A percentile compares a stretch with the other conserved stretches of the same genome.
Evolutionary conservation across 2,113 vertebrate genomes (phyloP).

Genomic region (Anoplopoma fimbria): DNA sequence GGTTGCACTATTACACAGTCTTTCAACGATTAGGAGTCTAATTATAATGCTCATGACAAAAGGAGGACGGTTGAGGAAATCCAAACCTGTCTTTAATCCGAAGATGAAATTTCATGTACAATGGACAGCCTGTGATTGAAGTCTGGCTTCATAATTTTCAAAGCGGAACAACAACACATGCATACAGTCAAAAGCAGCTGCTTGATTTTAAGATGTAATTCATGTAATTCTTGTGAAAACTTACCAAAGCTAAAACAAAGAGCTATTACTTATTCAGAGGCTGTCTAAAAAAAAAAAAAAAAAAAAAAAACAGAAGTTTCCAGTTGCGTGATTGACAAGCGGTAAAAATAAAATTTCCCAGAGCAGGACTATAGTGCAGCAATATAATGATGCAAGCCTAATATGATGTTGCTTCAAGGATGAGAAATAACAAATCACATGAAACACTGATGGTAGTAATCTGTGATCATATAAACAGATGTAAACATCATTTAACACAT

Average conservation of each 20-base stretch:
- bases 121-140: conserved; percentile 80
- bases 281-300: conserved; percentile 10
- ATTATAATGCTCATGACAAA: conserved; percentile 79
- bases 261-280: conserved; percentile 54
- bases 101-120: conserved; percentile 75
- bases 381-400: conserved; percentile 38
- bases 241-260: conserved; percentile 66
- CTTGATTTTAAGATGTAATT: conserved; percentile 76
- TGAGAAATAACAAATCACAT: conserved; percentile 23
- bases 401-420: conserved; percentile 39
- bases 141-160: conserved; percentile 76
- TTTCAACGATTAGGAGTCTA: conserved; percentile 69
- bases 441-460: conserved; percentile 16
- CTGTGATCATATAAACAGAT: conserved; percentile 54
- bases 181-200: conserved; percentile 79
- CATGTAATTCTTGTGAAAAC: conserved; percentile 71
- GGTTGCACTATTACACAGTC: conserved; percentile 67
- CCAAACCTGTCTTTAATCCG: conserved; percentile 82
- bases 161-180: conserved; percentile 78
- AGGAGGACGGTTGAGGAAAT: conserved; percentile 71
- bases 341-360: conserved; percentile 53
- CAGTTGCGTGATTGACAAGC: conserved; percentile 64
- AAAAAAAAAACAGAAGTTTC: conserved; percentile 27
- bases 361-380: conserved; percentile 22
- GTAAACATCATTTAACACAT: conserved; percentile 28